These are phyloP conservation scores for Drosophila micromelanica DNA, from an alignment of 1,140 invertebrate species.

Conservation along the genomic window DNA sequence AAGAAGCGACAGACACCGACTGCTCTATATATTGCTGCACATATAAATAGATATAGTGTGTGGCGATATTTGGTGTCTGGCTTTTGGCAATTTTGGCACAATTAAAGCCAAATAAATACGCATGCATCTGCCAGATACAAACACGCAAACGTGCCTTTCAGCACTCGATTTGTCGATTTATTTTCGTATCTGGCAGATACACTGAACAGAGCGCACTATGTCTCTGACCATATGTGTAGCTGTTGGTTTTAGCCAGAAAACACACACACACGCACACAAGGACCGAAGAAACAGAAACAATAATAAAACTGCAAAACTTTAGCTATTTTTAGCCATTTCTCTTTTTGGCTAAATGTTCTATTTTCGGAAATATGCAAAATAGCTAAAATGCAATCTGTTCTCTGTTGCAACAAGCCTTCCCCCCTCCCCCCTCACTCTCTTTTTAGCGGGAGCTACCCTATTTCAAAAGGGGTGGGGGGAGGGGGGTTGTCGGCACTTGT, in stretches of 20 bases:
- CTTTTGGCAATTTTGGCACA: constrained; percentile 62
- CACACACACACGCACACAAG: constrained; percentile 4
- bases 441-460: neutral
- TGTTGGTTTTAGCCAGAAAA: constrained; percentile 3
- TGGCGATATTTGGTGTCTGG: constrained; percentile 19
- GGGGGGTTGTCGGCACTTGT: constrained; percentile 50
- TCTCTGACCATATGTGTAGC: neutral
- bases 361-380: too few species aligned
- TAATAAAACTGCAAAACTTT: neutral
- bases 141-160: constrained; percentile 71
- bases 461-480: too few species aligned
- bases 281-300: neutral
- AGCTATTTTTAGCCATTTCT: neutral
- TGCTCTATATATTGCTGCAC: constrained; percentile 33
- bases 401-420: too few species aligned
- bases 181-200: constrained; percentile 61
- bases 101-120: constrained; percentile 48
- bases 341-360: constrained; percentile 5
- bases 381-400: too few species aligned
- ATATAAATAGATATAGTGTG: constrained; percentile 31
- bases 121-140: constrained; percentile 46
- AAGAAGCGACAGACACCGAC: neutral
- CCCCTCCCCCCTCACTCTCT: neutral
- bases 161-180: constrained; percentile 53
- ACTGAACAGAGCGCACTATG: constrained; percentile 21